Percentiles rank a stretch among this genome's conserved stretches.
These are phyloP conservation scores for Melitaea cinxia DNA, from an alignment of 1,140 invertebrate species.

Conservation along the genomic window DNA sequence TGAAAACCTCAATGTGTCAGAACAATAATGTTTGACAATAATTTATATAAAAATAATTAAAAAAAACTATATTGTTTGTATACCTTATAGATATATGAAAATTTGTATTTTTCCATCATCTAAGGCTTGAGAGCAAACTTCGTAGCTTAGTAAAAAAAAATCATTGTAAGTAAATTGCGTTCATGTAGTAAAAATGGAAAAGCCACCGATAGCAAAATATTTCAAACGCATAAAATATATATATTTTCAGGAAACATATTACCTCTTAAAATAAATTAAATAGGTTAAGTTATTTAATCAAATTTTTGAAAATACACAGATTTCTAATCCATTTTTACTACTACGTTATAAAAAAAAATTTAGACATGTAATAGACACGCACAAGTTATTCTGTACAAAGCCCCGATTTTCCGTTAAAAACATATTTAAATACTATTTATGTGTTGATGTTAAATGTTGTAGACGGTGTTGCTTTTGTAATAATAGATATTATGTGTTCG, in stretches of 20 bases:
- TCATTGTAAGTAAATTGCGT: neutral
- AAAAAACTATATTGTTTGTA: slow-evolving; percentile 17
- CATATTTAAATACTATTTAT: slow-evolving; percentile 13
- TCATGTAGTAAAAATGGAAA: slow-evolving; percentile 11
- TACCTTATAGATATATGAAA: slow-evolving; percentile 35
- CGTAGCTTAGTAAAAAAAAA: slow-evolving; percentile 26
- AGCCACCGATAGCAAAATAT: neutral
- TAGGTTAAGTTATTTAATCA: slow-evolving; percentile 4
- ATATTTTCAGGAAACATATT: neutral
- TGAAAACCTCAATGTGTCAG: slow-evolving; percentile 1
- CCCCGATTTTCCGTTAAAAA: neutral
- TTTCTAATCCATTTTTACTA: slow-evolving; percentile 22
- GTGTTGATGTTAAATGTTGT: slow-evolving; percentile 55
- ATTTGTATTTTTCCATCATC: slow-evolving; percentile 62
- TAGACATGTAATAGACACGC: slow-evolving; percentile 72
- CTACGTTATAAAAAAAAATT: slow-evolving; percentile 36
- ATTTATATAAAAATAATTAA: slow-evolving; percentile 20
- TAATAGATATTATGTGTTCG: slow-evolving; percentile 14
- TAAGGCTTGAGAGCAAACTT: slow-evolving; percentile 47
- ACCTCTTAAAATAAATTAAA: slow-evolving; percentile 1
- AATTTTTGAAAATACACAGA: neutral
- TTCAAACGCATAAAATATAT: neutral
- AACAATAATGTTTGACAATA: slow-evolving; percentile 21
- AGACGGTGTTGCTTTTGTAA: slow-evolving; percentile 45
- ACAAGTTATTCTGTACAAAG: slow-evolving; percentile 48